A percentile compares a stretch with the other conserved stretches of the same genome.
These are phyloP conservation scores for Dicycla oo DNA, from an alignment of 2,888 invertebrate species.

Conservation along the genomic window DNA sequence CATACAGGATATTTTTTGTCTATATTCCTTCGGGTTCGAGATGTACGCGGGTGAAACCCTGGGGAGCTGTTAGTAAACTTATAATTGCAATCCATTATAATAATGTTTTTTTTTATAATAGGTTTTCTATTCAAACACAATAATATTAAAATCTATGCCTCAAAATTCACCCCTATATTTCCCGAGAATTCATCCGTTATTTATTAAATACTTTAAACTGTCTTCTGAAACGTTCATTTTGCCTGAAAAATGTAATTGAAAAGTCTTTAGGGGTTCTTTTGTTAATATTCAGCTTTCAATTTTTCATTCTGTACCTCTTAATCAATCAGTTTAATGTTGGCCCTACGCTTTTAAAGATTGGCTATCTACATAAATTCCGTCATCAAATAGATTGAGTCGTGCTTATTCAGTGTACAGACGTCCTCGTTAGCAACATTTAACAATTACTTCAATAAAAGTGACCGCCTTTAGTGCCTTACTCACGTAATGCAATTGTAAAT, in stretches of 20 bases:
- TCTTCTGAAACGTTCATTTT: background rate
- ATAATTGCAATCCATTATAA: background rate
- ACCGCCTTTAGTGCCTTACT: too few species aligned
- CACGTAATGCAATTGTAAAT: too few species aligned
- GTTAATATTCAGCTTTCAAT: conserved; percentile 1
- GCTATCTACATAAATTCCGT: background rate
- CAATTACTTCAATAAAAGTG: too few species aligned
- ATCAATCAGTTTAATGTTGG: background rate
- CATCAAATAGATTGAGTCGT: background rate
- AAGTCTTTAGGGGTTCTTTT: background rate
- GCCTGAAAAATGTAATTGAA: background rate
- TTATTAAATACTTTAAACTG: background rate
- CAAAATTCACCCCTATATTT: background rate
- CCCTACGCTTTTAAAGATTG: background rate
- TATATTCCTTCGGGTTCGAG: too few species aligned
- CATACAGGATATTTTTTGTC: too few species aligned
- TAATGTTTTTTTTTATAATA: background rate
- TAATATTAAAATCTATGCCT: background rate
- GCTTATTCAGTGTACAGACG: background rate
- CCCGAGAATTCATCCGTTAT: background rate
- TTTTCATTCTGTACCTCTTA: background rate
- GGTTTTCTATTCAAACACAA: background rate
- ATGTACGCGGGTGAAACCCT: too few species aligned
- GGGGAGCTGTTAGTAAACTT: too few species aligned
- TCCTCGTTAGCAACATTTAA: background rate